phyloP scores from a whole-genome alignment of 2,113 vertebrate species.

The Corythoichthys haematopterus region DNA sequence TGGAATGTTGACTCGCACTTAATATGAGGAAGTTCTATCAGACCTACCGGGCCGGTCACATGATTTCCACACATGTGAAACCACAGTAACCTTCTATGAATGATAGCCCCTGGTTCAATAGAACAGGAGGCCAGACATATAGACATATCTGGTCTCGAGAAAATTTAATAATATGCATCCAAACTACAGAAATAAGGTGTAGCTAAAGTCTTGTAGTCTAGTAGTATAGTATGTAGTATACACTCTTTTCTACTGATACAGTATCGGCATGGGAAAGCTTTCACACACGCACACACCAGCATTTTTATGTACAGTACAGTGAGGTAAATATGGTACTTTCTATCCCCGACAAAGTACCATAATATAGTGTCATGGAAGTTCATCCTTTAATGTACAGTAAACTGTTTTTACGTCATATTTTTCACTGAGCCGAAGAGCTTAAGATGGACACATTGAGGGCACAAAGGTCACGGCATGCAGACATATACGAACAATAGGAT shows the following conservation, averaged over 20 bases:
- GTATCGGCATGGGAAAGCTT: background rate
- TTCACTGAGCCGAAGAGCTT: constrained; percentile 10
- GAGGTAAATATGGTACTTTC: background rate
- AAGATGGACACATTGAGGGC: background rate
- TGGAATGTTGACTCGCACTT: no score
- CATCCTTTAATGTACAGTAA: constrained; percentile 5
- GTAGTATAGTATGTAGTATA: background rate
- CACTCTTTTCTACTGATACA: background rate
- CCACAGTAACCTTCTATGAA: background rate
- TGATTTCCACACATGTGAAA: background rate
- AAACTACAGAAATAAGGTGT: background rate
- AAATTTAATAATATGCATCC: background rate
- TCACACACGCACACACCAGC: background rate
- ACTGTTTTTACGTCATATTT: background rate
- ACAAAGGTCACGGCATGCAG: background rate
- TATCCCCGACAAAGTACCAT: constrained; percentile 3
- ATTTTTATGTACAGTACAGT: background rate
- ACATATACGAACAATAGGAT: constrained; percentile 19
- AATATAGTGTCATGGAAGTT: constrained; percentile 1
- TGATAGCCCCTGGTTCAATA: background rate
- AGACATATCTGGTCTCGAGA: background rate
- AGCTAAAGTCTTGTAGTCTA: no score
- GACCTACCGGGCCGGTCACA: no score
- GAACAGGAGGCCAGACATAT: background rate
- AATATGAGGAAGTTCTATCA: no score